A percentile compares a stretch with the other conserved stretches of the same genome.
phyloP scores from a whole-genome alignment of 2,888 invertebrate species.

The Caenorhabditis zanzibari region DNA sequence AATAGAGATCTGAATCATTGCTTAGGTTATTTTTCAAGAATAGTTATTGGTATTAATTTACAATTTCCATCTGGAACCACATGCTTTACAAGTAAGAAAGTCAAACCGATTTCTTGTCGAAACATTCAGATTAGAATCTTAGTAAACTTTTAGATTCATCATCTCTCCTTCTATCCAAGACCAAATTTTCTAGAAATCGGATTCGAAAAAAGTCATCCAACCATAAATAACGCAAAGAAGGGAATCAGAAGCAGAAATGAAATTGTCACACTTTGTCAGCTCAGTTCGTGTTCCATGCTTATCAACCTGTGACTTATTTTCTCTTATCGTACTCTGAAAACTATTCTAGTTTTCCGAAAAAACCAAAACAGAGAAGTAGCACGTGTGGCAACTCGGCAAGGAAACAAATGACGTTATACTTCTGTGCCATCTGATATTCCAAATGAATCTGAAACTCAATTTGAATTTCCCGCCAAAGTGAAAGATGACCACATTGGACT shows the following conservation, averaged over 20 bases:
- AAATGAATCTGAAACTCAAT: neutral
- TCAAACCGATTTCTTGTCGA: neutral
- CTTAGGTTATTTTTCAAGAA: too few relatives aligned
- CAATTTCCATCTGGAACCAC: too few relatives aligned
- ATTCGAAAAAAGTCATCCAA: neutral
- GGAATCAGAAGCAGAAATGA: constrained; percentile 21
- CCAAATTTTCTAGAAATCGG: neutral
- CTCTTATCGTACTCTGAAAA: constrained; percentile 31
- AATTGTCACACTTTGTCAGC: constrained; percentile 22
- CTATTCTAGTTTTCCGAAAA: constrained; percentile 15
- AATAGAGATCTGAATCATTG: too few relatives aligned
- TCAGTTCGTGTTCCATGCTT: constrained; percentile 18
- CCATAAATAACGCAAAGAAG: neutral
- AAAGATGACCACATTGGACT: constrained; percentile 15
- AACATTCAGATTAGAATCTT: constrained; percentile 16
- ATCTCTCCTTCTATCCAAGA: neutral
- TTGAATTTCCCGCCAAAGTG: neutral
- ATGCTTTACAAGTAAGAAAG: neutral
- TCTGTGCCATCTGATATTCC: neutral
- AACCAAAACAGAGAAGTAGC: constrained; percentile 6
- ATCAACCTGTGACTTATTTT: constrained; percentile 37
- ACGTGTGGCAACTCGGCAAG: neutral
- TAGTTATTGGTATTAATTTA: too few relatives aligned
- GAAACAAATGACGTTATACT: constrained; percentile 11
- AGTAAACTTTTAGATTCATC: neutral